A percentile compares a stretch with the other conserved stretches of the same genome.
These are phyloP conservation scores for Alectoris magna DNA, from an alignment of 2,797 vertebrate species.

Conservation along the genomic window DNA sequence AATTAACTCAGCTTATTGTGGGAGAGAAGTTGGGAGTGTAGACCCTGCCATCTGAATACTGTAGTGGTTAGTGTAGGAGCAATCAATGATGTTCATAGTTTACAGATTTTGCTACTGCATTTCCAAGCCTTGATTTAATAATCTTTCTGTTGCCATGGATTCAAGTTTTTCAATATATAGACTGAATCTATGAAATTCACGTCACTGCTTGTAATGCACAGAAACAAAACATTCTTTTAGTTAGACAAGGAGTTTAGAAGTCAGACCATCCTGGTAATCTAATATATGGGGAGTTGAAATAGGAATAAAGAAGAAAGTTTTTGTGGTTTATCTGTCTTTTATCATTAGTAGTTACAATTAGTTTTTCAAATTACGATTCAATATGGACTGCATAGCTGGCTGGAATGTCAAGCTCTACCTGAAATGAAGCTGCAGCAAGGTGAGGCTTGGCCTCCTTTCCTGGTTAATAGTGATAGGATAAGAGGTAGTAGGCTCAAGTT, in stretches of 20 bases:
- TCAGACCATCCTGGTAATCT: not conserved
- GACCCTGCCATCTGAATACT: not conserved
- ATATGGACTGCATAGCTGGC: not conserved
- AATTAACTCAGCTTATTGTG: not conserved
- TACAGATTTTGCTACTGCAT: not conserved
- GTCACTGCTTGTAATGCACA: not conserved
- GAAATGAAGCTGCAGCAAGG: too few relatives aligned
- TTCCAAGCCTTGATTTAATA: not conserved
- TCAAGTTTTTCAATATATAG: not conserved
- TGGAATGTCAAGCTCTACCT: not conserved
- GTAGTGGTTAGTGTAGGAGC: not conserved
- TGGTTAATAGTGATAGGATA: too few relatives aligned
- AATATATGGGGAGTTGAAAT: not conserved
- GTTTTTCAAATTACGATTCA: conserved; percentile 6
- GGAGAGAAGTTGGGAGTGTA: not conserved
- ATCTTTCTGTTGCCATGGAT: not conserved
- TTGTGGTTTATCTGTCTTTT: not conserved
- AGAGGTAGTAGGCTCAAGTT: too few relatives aligned
- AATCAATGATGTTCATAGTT: not conserved
- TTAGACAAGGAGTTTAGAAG: not conserved
- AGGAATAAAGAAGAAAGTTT: not conserved
- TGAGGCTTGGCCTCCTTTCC: too few relatives aligned
- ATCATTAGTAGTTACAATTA: not conserved
- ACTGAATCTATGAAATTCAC: not conserved
- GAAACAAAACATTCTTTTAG: not conserved